Base-by-base conservation (phyloP, 2,797 vertebrate species). In the Tapera naevia region DNA sequence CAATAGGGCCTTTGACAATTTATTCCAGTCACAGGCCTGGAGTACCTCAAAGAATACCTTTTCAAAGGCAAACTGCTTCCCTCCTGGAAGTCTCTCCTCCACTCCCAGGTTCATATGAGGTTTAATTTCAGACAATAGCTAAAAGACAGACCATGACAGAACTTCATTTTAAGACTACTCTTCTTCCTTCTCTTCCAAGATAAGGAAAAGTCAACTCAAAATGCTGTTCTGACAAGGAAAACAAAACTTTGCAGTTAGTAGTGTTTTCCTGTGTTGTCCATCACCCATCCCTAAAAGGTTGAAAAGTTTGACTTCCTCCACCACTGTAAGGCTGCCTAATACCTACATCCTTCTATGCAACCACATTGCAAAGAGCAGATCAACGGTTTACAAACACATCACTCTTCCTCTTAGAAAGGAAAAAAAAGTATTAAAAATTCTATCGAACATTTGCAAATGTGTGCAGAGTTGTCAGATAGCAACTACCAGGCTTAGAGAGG, bases 401-500 rank as follows among this genome's bases (percentile, higher is more conserved):
- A 18, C 41, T 50, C 11, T 33, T 87, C 58, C 35, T 69, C 56
- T 89, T 37, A 54, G 15, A 69, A 78, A 41, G 12, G 10, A 7
- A 50, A 53, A 53, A 13, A 27, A 12, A 17, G 22, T 10, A 61
- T 11, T 25, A 60, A 30, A 33, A 57, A 60, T 48, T 17, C 41
- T 14, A 57, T 69, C 45, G 87, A 84, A 70, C 50, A 61, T 58
- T 86, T 82, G 53, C 60, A 93, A 86, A 64, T 35, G 22, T n/a
- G 23, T 45, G 53, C 43, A 71, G 48, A 89, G 46, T 12, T 95
- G 93, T 95, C 79, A 91, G 53, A 80, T 84, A 60, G 94, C 83
- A 93, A 88, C 50, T 72, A 88, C 70, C 78, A 94, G 74, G 62
- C 71, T 76, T 76, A 72, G 24, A 88, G 71, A 95, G 83, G 87